Evolutionary conservation across 2,888 invertebrate genomes (phyloP), one percentile per base, ranked within the genome.

Genomic region (Phania funesta): DNA sequence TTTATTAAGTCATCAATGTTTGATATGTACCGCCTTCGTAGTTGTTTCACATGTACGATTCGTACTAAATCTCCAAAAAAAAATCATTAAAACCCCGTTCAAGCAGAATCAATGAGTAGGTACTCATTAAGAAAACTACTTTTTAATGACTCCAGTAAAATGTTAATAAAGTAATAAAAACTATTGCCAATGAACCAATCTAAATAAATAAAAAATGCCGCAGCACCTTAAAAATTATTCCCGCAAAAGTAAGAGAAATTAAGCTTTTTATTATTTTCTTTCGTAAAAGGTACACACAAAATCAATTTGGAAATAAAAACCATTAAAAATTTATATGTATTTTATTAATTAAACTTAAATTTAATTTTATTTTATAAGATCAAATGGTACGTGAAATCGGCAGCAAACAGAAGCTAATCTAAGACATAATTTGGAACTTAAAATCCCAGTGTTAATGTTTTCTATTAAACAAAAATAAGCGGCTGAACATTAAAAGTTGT

Each of bases 401-500:
- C 50, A 16, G n/a, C 22, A 38, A 60, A 75, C 67, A 62, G 79
- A 48, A 62, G 74, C 79, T 70, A 50, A 80, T 75, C 75, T 70
- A 70, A 75, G 48, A 32, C 20, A 29, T 68, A 60, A 73, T 65
- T 65, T 58, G 6, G 62, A 92, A 89, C 50, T 35, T 89, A 88
- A 90, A 89, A 87, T 87, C 87, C 85, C 86, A 87, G 88, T 88
- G 90, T 90, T 87, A 89, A 74, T 87, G 89, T 87, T 84, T 86
- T 54, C 67, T 58, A 38, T 50, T 52, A 11, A 67, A 26, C 7
- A 5, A 22, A 62, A 46, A 35, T 16, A 44, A 56, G 50, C 46
- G 41, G 50, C 67, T 50, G 6, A 65, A 22, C 44, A 35, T 52
- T 46, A 26, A 68, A 68, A 50, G 9, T 46, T 62, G 2, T 38